phyloP scores from a whole-genome alignment of 2,888 invertebrate species.

The Habrosyne pyritoides region DNA sequence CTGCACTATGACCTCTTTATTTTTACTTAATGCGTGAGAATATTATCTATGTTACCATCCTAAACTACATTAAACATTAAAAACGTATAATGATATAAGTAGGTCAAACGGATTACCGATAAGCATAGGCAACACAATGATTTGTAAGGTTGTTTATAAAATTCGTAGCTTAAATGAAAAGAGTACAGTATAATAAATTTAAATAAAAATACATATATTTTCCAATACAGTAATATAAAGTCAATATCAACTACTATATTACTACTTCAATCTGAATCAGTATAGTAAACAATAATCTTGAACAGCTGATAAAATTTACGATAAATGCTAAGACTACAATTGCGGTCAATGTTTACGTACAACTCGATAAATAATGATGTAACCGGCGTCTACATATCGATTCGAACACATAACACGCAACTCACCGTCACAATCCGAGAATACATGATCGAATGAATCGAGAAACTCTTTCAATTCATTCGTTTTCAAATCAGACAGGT shows the following conservation, averaged over 20 bases:
- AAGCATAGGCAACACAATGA: no score
- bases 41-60: no score
- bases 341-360: background rate
- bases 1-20: no score
- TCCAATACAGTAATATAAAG: background rate
- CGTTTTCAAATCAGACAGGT: slow-evolving; percentile 67
- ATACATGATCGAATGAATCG: slow-evolving; percentile 87
- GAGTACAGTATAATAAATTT: no score
- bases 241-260: background rate
- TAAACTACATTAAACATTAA: no score
- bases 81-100: no score
- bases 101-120: no score
- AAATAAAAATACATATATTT: no score
- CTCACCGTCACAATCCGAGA: slow-evolving; percentile 91
- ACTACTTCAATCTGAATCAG: background rate
- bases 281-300: background rate
- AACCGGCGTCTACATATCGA: background rate
- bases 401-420: slow-evolving; percentile 20
- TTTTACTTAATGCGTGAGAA: no score
- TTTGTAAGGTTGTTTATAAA: no score
- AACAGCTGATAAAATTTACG: background rate
- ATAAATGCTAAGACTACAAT: background rate
- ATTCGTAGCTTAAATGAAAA: no score
- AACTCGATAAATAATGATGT: background rate
- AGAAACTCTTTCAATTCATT: slow-evolving; percentile 79